Evolutionary conservation across 2,113 vertebrate species (phyloP).

Genomic region (Ictalurus furcatus): DNA sequence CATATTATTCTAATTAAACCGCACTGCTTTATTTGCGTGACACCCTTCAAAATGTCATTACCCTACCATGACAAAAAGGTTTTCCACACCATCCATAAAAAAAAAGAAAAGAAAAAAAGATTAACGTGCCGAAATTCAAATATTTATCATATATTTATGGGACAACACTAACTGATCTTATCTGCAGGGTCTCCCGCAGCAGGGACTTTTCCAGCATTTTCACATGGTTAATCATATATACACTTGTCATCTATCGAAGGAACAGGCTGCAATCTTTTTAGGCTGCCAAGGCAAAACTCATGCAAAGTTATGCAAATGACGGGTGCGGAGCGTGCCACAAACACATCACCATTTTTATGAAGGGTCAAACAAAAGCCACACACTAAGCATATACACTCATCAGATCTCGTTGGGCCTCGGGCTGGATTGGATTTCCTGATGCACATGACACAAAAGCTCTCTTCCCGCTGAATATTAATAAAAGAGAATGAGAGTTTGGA

Average conservation of each 20-base stretch:
- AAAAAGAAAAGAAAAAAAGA: neutral
- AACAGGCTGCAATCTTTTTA: slow-evolving; percentile 15
- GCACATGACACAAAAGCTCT: slow-evolving; percentile 27
- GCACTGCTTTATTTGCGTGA: neutral
- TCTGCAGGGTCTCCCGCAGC: neutral
- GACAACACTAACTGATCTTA: slow-evolving; percentile 26
- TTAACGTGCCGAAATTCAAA: slow-evolving; percentile 2
- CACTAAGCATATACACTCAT: slow-evolving; percentile 13
- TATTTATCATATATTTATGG: slow-evolving; percentile 15
- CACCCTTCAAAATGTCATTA: slow-evolving; percentile 5
- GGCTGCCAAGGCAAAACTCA: slow-evolving; percentile 57
- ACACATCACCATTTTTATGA: slow-evolving; percentile 52
- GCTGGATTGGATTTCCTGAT: slow-evolving; percentile 51
- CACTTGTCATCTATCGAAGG: slow-evolving; percentile 30
- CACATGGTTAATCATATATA: slow-evolving; percentile 27
- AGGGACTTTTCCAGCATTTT: slow-evolving; percentile 46
- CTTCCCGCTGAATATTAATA: slow-evolving; percentile 40
- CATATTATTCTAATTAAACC: neutral
- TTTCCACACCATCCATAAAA: neutral
- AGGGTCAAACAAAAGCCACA: slow-evolving; percentile 49
- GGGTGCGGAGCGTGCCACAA: slow-evolving; percentile 46
- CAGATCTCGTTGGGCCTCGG: slow-evolving; percentile 37
- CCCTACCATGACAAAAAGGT: neutral
- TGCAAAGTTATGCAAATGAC: slow-evolving; percentile 71
- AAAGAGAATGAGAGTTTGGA: slow-evolving; percentile 27